Conservation (phyloP, 2,113 vertebrate species). For the Columba janthina region DNA sequence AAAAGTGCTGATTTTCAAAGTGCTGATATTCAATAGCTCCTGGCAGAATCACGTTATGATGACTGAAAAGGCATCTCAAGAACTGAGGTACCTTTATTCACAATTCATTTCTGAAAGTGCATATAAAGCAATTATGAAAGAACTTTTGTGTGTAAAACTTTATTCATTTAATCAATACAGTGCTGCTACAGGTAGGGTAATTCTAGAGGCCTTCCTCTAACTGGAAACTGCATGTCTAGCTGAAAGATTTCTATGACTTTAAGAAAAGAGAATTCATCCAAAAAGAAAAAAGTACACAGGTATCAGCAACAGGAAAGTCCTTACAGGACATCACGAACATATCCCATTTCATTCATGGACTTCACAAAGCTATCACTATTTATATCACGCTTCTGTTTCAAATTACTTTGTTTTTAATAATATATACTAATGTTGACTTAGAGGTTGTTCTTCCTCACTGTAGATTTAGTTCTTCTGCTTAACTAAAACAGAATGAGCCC, state of each 20-base stretch:
- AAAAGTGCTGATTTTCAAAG: conserved; percentile 26
- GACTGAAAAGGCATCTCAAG: conserved; percentile 27
- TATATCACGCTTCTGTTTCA: not conserved
- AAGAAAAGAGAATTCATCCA: not conserved
- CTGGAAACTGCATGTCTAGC: not conserved
- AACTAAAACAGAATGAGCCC: not conserved
- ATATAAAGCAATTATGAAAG: not conserved
- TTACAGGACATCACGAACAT: not conserved
- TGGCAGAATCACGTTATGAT: not conserved
- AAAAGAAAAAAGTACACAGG: not conserved
- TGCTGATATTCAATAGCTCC: not conserved
- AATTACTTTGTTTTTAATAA: not conserved
- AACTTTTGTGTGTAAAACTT: not conserved
- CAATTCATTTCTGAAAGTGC: not conserved
- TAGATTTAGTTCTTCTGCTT: not conserved
- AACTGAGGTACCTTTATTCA: conserved; percentile 29
- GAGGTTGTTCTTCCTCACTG: not conserved
- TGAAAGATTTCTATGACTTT: not conserved
- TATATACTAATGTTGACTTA: not conserved
- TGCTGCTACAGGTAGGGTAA: not conserved
- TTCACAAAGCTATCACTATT: not conserved
- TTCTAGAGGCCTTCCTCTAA: not conserved
- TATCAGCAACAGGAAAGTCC: not conserved
- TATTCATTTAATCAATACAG: not conserved
- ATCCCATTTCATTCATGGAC: not conserved